A percentile compares a stretch with the other conserved stretches of the same genome.
phyloP scores from a whole-genome alignment of 2,797 vertebrate species.

The Aselliscus stoliczkanus region DNA sequence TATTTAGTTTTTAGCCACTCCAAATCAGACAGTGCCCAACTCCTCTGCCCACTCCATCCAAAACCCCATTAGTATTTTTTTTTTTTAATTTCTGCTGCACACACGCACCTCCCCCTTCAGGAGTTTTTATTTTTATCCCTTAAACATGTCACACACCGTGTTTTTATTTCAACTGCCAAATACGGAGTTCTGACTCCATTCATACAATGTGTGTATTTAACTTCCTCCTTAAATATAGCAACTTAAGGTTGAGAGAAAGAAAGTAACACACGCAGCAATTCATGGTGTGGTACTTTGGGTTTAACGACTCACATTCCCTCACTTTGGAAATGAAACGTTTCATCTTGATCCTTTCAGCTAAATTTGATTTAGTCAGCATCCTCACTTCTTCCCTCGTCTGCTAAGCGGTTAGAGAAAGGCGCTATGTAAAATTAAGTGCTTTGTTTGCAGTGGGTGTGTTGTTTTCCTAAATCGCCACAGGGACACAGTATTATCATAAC shows the following conservation, averaged over 20 bases:
- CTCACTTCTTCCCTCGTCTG: background rate
- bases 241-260: slow-evolving; percentile 50
- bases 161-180: slow-evolving; percentile 45
- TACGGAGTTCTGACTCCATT: slow-evolving; percentile 46
- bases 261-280: background rate
- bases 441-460: background rate
- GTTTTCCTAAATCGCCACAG: background rate
- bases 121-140: slow-evolving; percentile 33
- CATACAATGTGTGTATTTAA: background rate
- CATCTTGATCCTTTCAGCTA: background rate
- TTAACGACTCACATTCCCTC: background rate
- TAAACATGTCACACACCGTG: slow-evolving; percentile 25
- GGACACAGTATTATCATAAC: slow-evolving; percentile 40
- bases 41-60: background rate
- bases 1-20: slow-evolving; percentile 29
- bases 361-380: background rate
- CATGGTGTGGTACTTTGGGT: background rate
- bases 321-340: slow-evolving; percentile 43
- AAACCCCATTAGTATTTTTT: background rate
- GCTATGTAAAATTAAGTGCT: background rate
- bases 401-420: background rate
- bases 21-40: background rate
- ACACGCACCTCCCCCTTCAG: background rate
- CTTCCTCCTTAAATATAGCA: slow-evolving; percentile 24
- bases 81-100: background rate